Evolutionary conservation across 2,113 vertebrate genomes (phyloP).

Genomic region (Percopsis transmontana): DNA sequence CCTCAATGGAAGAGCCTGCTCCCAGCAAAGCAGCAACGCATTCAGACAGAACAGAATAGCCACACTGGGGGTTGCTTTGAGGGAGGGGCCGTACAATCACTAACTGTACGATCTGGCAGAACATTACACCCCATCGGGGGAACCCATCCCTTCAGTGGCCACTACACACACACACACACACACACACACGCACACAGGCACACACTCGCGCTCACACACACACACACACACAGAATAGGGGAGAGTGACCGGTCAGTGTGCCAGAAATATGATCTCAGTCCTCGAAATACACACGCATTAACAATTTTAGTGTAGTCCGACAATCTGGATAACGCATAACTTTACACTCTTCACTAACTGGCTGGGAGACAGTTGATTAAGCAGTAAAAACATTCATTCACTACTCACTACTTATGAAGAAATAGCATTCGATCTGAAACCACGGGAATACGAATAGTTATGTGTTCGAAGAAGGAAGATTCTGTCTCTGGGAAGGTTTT

Average conservation of each 20-base stretch:
- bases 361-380: constrained; percentile 15
- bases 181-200: not conserved
- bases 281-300: constrained; percentile 39
- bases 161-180: constrained; percentile 7
- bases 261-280: constrained; percentile 44
- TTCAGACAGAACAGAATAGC: constrained; percentile 72
- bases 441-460: not conserved
- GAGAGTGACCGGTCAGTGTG: constrained; percentile 21
- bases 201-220: constrained; percentile 4
- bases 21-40: constrained; percentile 45
- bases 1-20: constrained; percentile 20
- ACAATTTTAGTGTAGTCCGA: constrained; percentile 7
- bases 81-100: constrained; percentile 58
- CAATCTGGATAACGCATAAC: constrained; percentile 7
- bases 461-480: not conserved
- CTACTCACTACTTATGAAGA: too few relatives aligned
- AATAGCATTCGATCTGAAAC: not conserved
- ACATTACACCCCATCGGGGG: constrained; percentile 71
- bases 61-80: constrained; percentile 52
- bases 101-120: constrained; percentile 63
- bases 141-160: not conserved
- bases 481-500: not conserved
- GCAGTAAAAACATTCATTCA: constrained; percentile 4
- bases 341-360: constrained; percentile 1
- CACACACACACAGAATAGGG: too few relatives aligned